These are phyloP conservation scores for Andrena marginata DNA, from an alignment of 2,888 invertebrate species.

Conservation along the genomic window DNA sequence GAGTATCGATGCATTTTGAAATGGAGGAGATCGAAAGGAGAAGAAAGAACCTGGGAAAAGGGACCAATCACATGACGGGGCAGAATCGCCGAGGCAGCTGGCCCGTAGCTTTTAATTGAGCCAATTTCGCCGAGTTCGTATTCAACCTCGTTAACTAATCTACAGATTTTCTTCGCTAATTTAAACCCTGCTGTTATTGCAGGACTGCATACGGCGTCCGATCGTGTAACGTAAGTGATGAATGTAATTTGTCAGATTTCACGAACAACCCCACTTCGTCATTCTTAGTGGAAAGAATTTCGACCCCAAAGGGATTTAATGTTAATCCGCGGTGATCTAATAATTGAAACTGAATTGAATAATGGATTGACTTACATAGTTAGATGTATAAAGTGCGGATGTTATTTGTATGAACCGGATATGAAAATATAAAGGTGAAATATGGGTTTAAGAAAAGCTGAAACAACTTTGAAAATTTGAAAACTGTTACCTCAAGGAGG, in stretches of 20 bases:
- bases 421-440: too few species aligned
- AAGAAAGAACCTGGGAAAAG: slow-evolving; percentile 75
- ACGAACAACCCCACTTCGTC: background rate
- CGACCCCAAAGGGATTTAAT: background rate
- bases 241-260: slow-evolving; percentile 21
- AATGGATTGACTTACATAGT: too few species aligned
- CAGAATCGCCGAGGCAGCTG: slow-evolving; percentile 77
- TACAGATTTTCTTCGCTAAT: slow-evolving; percentile 81
- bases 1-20: slow-evolving; percentile 79
- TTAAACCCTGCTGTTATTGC: slow-evolving; percentile 58
- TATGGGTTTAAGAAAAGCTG: too few species aligned
- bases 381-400: too few species aligned
- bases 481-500: too few species aligned
- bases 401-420: too few species aligned
- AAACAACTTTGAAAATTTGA: too few species aligned
- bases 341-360: too few species aligned
- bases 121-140: slow-evolving; percentile 77
- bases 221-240: background rate
- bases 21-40: slow-evolving; percentile 76
- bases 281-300: background rate
- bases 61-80: slow-evolving; percentile 77
- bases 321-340: too few species aligned
- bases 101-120: slow-evolving; percentile 78
- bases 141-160: slow-evolving; percentile 79
- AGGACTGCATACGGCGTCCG: background rate